phyloP scores from a whole-genome alignment of 2,888 invertebrate genomes.

The Leptinotarsa rubiginosa region DNA sequence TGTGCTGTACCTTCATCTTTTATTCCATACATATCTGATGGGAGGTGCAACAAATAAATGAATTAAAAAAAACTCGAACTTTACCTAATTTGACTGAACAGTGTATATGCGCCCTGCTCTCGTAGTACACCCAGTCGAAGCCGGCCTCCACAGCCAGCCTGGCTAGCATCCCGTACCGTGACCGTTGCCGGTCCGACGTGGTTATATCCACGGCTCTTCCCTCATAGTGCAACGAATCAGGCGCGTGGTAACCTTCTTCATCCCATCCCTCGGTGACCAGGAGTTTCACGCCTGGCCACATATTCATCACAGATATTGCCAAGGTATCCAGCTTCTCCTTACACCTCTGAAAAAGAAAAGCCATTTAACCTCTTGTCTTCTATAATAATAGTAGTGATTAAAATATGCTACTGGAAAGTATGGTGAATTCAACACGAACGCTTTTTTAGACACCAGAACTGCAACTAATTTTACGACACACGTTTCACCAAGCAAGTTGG shows the following conservation, averaged over 20 bases:
- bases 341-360: constrained; percentile 82
- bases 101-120: constrained; percentile 93
- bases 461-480: too few species aligned
- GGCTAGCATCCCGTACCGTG: constrained; percentile 96
- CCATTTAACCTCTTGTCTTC: too few species aligned
- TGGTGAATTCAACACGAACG: too few species aligned
- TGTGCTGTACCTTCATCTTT: not conserved
- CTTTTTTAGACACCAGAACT: too few species aligned
- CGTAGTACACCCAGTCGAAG: constrained; percentile 99
- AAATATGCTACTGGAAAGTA: too few species aligned
- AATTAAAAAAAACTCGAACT: too few species aligned
- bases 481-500: too few species aligned
- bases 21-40: not conserved
- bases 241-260: constrained; percentile 82
- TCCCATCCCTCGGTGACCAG: constrained; percentile 97
- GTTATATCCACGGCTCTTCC: constrained; percentile 96
- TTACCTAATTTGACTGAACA: constrained; percentile 97
- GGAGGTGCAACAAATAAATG: too few species aligned
- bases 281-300: constrained; percentile 95
- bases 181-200: constrained; percentile 91
- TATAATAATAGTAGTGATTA: too few species aligned
- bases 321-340: constrained; percentile 94
- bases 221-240: constrained; percentile 94
- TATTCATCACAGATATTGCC: constrained; percentile 97
- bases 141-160: constrained; percentile 95